phyloP scores from a whole-genome alignment of 1,140 invertebrate genomes.

The Halictus rubicundus region DNA sequence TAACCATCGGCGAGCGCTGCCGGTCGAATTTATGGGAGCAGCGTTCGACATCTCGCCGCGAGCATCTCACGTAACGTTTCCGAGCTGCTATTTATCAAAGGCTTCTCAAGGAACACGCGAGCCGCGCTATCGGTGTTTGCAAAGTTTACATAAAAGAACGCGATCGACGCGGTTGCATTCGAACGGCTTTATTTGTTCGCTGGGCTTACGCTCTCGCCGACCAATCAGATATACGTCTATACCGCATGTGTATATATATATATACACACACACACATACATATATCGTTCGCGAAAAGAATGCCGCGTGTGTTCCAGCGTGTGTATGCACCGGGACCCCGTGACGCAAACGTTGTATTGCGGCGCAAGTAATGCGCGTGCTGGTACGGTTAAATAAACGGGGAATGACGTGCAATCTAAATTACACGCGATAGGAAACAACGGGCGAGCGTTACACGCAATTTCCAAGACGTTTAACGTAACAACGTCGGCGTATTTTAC shows the following conservation, averaged over 20 bases:
- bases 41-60: too few species aligned
- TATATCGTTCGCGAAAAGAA: slow-evolving; percentile 1
- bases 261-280: too few species aligned
- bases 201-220: neutral
- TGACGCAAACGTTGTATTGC: slow-evolving; percentile 40
- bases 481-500: slow-evolving; percentile 20
- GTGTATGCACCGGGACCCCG: neutral
- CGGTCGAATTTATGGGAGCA: too few species aligned
- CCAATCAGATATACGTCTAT: slow-evolving; percentile 12
- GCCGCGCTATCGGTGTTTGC: too few species aligned
- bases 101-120: neutral
- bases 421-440: slow-evolving; percentile 43
- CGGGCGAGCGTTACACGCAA: slow-evolving; percentile 38
- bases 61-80: too few species aligned
- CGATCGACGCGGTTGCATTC: neutral
- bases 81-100: neutral
- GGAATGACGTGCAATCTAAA: slow-evolving; percentile 45
- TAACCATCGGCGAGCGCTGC: too few species aligned
- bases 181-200: slow-evolving; percentile 15
- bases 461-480: slow-evolving; percentile 37
- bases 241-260: too few species aligned
- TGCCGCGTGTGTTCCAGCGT: neutral
- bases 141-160: neutral
- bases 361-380: slow-evolving; percentile 41
- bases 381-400: slow-evolving; percentile 44